phyloP scores from a whole-genome alignment of 1,140 invertebrate species.

The Drosophila sulfurigaster region DNA sequence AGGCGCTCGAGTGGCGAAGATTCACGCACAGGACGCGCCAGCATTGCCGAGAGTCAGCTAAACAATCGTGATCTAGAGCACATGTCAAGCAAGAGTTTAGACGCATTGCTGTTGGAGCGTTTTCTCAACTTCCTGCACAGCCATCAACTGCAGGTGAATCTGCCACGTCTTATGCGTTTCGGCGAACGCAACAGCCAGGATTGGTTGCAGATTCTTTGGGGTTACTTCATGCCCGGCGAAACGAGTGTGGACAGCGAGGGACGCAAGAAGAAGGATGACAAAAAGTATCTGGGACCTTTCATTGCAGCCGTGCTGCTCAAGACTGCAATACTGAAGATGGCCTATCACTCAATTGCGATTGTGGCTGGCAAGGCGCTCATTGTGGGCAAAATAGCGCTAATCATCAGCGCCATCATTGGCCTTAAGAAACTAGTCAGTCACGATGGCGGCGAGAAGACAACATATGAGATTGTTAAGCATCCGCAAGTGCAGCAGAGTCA shows the following conservation, averaged over 20 bases:
- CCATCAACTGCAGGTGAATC: slow-evolving; percentile 87
- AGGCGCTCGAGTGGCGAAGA: slow-evolving; percentile 71
- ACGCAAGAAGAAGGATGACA: slow-evolving; percentile 87
- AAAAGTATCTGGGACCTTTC: slow-evolving; percentile 87
- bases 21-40: slow-evolving; percentile 83
- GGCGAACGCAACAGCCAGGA: slow-evolving; percentile 71
- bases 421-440: slow-evolving; percentile 90
- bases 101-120: slow-evolving; percentile 87
- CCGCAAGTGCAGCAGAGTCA: slow-evolving; percentile 92
- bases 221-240: slow-evolving; percentile 63
- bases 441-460: slow-evolving; percentile 90
- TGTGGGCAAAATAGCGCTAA: slow-evolving; percentile 88
- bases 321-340: slow-evolving; percentile 89
- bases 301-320: slow-evolving; percentile 89
- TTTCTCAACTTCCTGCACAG: slow-evolving; percentile 87
- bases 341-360: slow-evolving; percentile 90
- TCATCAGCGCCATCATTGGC: slow-evolving; percentile 90
- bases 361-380: slow-evolving; percentile 90
- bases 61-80: slow-evolving; percentile 86
- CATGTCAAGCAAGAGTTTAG: slow-evolving; percentile 85
- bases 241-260: slow-evolving; percentile 67
- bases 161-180: slow-evolving; percentile 85
- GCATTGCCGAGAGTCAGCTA: slow-evolving; percentile 85
- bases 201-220: slow-evolving; percentile 72
- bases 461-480: slow-evolving; percentile 93